Conservation (phyloP, 1,140 invertebrate genomes). For the Eubasilissa regina region DNA sequence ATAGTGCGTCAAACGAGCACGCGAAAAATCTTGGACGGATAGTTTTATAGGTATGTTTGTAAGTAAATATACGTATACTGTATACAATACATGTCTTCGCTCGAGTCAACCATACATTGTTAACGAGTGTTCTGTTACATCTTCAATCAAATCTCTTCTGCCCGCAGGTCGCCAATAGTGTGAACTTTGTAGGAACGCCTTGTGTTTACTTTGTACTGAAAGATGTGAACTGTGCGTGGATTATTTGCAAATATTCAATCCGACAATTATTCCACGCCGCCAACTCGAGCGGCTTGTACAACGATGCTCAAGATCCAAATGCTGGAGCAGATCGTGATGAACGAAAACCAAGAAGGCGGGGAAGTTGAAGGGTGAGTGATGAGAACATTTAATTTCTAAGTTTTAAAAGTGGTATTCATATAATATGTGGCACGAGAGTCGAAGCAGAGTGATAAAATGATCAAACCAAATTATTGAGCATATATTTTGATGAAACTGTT, state of each 20-base stretch:
- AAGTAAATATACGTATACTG: too few relatives aligned
- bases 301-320: slow-evolving; percentile 67
- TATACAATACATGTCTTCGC: not conserved
- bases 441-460: too few relatives aligned
- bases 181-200: not conserved
- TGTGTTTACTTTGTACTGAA: slow-evolving; percentile 13
- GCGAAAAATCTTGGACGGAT: too few relatives aligned
- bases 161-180: slow-evolving; percentile 22
- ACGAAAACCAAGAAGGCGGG: slow-evolving; percentile 61
- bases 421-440: too few relatives aligned
- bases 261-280: slow-evolving; percentile 62
- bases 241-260: slow-evolving; percentile 1
- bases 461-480: too few relatives aligned
- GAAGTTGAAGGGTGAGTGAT: slow-evolving; percentile 43
- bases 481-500: too few relatives aligned
- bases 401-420: too few relatives aligned
- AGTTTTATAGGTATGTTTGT: too few relatives aligned
- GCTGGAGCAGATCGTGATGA: slow-evolving; percentile 66
- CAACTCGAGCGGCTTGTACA: slow-evolving; percentile 43
- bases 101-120: slow-evolving; percentile 20
- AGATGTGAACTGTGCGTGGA: slow-evolving; percentile 22
- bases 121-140: not conserved
- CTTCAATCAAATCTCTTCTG: slow-evolving; percentile 14
- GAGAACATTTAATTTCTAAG: not conserved
- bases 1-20: too few relatives aligned